Evolutionary conservation across 2,797 vertebrate species (phyloP), one percentile per base, ranked within the genome.

Genomic region (Vireo griseus): DNA sequence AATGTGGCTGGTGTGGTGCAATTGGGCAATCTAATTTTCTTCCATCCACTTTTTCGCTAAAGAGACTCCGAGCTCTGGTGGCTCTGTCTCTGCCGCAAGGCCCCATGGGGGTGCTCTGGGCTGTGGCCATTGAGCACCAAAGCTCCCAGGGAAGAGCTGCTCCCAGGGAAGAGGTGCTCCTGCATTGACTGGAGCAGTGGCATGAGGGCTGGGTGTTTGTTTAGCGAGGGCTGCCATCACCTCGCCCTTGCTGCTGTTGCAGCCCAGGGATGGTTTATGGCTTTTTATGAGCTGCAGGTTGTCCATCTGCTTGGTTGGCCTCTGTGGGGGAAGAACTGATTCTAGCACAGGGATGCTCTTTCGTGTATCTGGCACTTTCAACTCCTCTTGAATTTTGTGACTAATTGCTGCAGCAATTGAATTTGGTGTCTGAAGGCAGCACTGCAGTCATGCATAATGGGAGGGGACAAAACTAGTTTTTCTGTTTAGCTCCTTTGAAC

Each of bases 221-320:
- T 82, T 45, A 25, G 17, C 0, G 0, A 31, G 16, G 24, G 18
- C 54, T 72, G 50, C 28, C 19, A 0, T 57, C 2, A 0, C 68
- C 48, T 83, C 0, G 0, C 55, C 37, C 37, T 80, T 42, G 71
- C 48, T 72, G 35, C 29, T 62, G 33, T 35, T 7, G 3, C 51
- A 75, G 42, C 47, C n/a, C 37, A 15, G 74, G 57, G 6, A 7
- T 25, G n/a, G 19, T 29, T 44, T 18, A 16, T 33, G 76, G 55
- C n/a, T 67, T 57, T 69, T 74, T 67, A 21, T 52, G 79, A 71
- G 52, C 81, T 31, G 4, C 2, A 13, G 13, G 19, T 59, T 71
- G n/a, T 63, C 71, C 13, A 48, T 75, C 61, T 5, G 4, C 35
- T 71, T 83, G 26, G 16, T 68, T 90, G 92, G 81, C 58, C 37